Evolutionary conservation across 2,888 invertebrate genomes (phyloP), one percentile per base, ranked within the genome.

Genomic region (Ectropis crepuscularia): DNA sequence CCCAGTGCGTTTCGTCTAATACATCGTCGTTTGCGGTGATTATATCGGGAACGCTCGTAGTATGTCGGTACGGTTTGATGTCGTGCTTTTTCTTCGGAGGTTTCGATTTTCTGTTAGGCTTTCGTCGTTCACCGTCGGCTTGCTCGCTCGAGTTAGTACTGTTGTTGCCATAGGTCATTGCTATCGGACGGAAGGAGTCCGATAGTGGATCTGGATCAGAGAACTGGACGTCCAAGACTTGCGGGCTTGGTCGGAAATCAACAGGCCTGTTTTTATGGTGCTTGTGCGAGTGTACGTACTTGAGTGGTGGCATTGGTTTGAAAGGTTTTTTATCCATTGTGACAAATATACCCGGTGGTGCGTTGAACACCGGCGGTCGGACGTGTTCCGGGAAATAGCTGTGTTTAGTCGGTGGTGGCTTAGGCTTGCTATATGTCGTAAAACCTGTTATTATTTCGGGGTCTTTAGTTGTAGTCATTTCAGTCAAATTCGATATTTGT

Each of bases 271-370:
- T 47, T 73, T 84, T 89, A 38, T 75, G 59, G 5, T 80, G 80
- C 68, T 88, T 90, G 1, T 78, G 67, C 2, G 76, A 67, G 50
- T 86, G 80, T 67, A 53, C 85, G 80, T 76, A 72, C 65, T 91
- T 92, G n/a, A 92, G 61, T 0, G 92, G 92, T 10, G 92, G 92
- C 89, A 92, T 82, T 6, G 92, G 92, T 68, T 91, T 92, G 57
- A 92, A 92, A 1, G 92, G 91, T 55, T 92, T 92, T 68, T 91
- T 92, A 62, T 92, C 92, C 90, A 90, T 89, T 6, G 89, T 89
- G 8, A 87, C 87, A 61, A 92, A 92, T 5, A 92, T 87, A 39
- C 92, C 92, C 0, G 92, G 92, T 0, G 92, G 92, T 9, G 92
- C 90, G 70, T 88, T 92, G 67, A 88, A 92, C 9, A 92, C 80